These are phyloP conservation scores for Sylvilagus bachmani DNA, from an alignment of 2,113 vertebrate species.

Conservation along the genomic window DNA sequence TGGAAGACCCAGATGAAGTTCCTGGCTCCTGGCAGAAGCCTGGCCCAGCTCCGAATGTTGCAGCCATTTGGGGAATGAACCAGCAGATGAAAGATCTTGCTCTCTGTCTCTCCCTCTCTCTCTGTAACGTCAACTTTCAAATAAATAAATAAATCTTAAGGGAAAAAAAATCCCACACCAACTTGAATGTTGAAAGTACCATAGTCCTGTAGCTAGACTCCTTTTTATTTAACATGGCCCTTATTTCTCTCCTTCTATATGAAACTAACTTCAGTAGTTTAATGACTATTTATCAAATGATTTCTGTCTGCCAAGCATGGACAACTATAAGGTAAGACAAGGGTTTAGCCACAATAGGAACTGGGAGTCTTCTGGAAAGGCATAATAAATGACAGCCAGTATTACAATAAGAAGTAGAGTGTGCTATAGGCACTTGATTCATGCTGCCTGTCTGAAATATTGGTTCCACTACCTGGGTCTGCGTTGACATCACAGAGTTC, in stretches of 20 bases:
- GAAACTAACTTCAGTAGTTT: constrained; percentile 31
- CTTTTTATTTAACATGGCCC: constrained; percentile 24
- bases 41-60: too few species aligned
- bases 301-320: background rate
- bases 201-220: background rate
- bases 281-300: constrained; percentile 42
- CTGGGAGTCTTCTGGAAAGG: background rate
- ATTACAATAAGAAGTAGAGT: background rate
- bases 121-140: too few species aligned
- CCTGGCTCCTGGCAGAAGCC: too few species aligned
- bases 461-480: background rate
- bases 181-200: constrained; percentile 18
- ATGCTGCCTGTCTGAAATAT: background rate
- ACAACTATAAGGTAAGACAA: constrained; percentile 8
- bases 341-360: background rate
- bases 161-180: constrained; percentile 33
- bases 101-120: too few species aligned
- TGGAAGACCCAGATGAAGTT: too few species aligned
- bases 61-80: too few species aligned
- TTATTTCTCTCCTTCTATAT: background rate
- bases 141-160: background rate
- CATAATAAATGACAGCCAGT: background rate
- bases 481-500: background rate
- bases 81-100: too few species aligned
- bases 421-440: background rate